Evolutionary conservation across 2,888 invertebrate genomes (phyloP), one percentile per base, ranked within the genome.

Genomic region (Rhyacophila evoluta): DNA sequence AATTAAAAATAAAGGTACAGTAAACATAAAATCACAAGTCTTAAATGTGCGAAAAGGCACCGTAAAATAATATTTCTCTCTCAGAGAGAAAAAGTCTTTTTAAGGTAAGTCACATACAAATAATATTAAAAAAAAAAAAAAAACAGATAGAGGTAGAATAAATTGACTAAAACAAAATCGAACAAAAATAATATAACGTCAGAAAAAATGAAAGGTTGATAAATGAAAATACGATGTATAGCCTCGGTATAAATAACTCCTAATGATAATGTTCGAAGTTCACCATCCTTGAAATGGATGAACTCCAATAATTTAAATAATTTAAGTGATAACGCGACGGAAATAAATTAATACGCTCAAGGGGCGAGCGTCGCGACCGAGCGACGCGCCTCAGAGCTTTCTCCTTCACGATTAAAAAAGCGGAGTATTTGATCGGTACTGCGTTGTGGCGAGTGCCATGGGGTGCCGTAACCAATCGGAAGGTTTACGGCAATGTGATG

Each of bases 21-120:
- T 83, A 77, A 80, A 82, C 38, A 78, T 79, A 80, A 80, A 79
- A 81, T 82, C 82, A 83, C 83, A 81, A 83, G 82, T 82, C 82
- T 79, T 77, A 72, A 29, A 68, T 74, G 80, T 81, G 81, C 81
- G 77, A 75, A 78, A 81, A 75, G 79, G 81, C 81, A 81, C 75
- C 72, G 74, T 76, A 80, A 75, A 81, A 78, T 29, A 73, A 70
- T 19, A 70, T 77, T 79, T 80, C 81, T 81, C 82, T 81, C 81
- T 74, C 77, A 80, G 81, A 81, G 79, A 82, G 79, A 81, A 79
- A 77, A 79, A 79, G 80, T 75, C 77, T 78, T 78, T 72, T 27
- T 78, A 72, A 75, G 74, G 74, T 77, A 79, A 76, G 79, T 74
- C 29, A 79, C 73, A 74, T 69, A 80, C 79, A 79, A 79, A 81